phyloP scores from a whole-genome alignment of 2,888 invertebrate genomes.

The Pterostichus niger region DNA sequence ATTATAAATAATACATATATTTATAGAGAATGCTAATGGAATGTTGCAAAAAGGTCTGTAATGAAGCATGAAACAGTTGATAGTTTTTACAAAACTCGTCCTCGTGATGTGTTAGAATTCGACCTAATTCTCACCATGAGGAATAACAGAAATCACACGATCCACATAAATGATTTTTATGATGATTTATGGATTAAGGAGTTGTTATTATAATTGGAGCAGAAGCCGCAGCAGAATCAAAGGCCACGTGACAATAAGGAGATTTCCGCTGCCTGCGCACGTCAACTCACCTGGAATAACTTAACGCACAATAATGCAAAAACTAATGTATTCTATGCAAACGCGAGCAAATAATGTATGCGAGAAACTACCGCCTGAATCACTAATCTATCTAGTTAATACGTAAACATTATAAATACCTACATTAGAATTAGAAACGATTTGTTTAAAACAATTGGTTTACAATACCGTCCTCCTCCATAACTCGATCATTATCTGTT shows the following conservation, averaged over 20 bases:
- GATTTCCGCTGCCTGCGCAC: slow-evolving; percentile 28
- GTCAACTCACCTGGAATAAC: slow-evolving; percentile 3
- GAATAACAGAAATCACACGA: slow-evolving; percentile 26
- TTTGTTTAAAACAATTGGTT: too few species aligned
- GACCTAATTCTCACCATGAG: slow-evolving; percentile 18
- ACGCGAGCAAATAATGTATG: neutral
- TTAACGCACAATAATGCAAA: slow-evolving; percentile 26
- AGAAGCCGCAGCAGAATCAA: neutral
- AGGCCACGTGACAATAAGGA: slow-evolving; percentile 20
- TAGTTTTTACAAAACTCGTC: slow-evolving; percentile 1
- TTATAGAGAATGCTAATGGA: neutral
- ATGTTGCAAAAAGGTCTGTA: slow-evolving; percentile 35
- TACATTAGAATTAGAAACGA: too few species aligned
- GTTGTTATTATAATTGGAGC: neutral
- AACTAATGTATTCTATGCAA: slow-evolving; percentile 32
- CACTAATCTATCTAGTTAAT: neutral
- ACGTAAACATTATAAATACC: neutral
- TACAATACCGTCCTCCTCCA: too few species aligned
- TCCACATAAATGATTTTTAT: slow-evolving; percentile 33
- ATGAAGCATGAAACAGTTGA: slow-evolving; percentile 12
- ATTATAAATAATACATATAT: too few species aligned
- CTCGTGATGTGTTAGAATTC: neutral
- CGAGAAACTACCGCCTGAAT: slow-evolving; percentile 4
- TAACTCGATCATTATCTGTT: too few species aligned
- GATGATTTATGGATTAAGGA: slow-evolving; percentile 1